Base-by-base conservation (phyloP, 2,888 invertebrate genomes). In the Biston stratarius region DNA sequence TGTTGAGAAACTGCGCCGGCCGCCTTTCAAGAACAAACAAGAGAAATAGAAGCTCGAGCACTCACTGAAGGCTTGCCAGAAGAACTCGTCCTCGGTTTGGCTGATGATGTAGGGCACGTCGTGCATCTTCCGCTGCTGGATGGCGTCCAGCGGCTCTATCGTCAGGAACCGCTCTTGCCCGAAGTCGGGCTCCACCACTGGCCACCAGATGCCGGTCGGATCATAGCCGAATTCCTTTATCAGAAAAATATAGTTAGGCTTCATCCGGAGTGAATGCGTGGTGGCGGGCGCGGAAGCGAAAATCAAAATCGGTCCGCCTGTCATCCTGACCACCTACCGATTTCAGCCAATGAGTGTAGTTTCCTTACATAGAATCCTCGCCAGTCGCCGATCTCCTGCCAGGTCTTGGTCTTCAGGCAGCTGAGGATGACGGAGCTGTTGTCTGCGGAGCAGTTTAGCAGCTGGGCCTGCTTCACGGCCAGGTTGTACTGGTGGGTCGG, bases 31-130 rank as follows among this genome's bases (percentile, higher is more conserved):
- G 9, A 2, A 0, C 9, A 44, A 44, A 6, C 12, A 12, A n/a
- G n/a, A 44, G 44, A 5, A 8, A 8, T 5, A 11, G 12, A n/a
- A 44, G 34, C 15, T 6, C n/a, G 15, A 8, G 9, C 34, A 84
- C 94, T 94, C 77, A 96, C 96, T 83, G 69, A 94, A 94, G 10
- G 96, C 95, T 63, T 94, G 91, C 75, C 94, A 94, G 63, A 94
- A 95, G 86, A 96, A 96, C 85, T 97, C 97, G 71, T 96, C 95
- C 59, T 94, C 92, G 0, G 96, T 96, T 75, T 96, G 94, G 62
- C 96, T 96, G 70, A 95, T 92, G 58, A 97, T 94, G 64, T 95
- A 85, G 0, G 97, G 96, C 34, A 96, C 95, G 58, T 95, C 94
- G 72, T 95, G 90, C 76, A 96, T 95, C 55, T 94, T 90, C 10